Conservation (phyloP, 1,140 invertebrate species). For the Cyphomyrmex costatus region DNA sequence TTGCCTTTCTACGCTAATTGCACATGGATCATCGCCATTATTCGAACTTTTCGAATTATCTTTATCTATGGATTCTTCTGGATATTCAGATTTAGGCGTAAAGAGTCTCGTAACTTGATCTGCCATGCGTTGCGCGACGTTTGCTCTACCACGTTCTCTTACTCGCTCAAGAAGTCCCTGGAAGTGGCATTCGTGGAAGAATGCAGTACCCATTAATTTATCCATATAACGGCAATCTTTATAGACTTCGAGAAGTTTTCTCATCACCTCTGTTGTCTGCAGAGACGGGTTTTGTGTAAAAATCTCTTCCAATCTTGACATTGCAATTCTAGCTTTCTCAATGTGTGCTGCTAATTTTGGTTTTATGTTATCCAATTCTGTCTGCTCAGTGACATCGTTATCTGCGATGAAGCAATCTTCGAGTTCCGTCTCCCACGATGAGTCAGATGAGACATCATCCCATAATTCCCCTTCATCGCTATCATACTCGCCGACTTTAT, state of each 20-base stretch:
- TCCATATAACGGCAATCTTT: slow-evolving; percentile 95
- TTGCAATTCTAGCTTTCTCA: slow-evolving; percentile 91
- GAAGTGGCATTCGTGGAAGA: slow-evolving; percentile 94
- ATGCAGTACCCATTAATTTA: slow-evolving; percentile 93
- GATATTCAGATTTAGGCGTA: slow-evolving; percentile 80
- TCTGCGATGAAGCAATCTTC: slow-evolving; percentile 87
- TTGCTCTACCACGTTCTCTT: slow-evolving; percentile 86
- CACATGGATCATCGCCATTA: slow-evolving; percentile 59
- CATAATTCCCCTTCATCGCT: slow-evolving; percentile 93
- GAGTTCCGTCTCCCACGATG: slow-evolving; percentile 95
- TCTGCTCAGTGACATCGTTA: slow-evolving; percentile 82
- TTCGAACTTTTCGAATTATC: slow-evolving; percentile 66
- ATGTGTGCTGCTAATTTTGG: slow-evolving; percentile 91
- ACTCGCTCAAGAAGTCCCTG: slow-evolving; percentile 89
- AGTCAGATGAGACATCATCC: slow-evolving; percentile 89
- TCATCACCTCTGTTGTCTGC: slow-evolving; percentile 92
- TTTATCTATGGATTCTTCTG: slow-evolving; percentile 72
- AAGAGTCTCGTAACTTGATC: slow-evolving; percentile 88
- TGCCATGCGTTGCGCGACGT: slow-evolving; percentile 87
- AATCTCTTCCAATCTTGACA: slow-evolving; percentile 92
- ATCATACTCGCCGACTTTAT: slow-evolving; percentile 92
- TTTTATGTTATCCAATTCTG: slow-evolving; percentile 85
- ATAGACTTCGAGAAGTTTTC: slow-evolving; percentile 93
- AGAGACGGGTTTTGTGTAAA: slow-evolving; percentile 91
- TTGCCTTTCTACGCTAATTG: slow-evolving; percentile 62